These are phyloP conservation scores for Carterocephalus palaemon DNA, from an alignment of 2,888 invertebrate species.

Conservation along the genomic window DNA sequence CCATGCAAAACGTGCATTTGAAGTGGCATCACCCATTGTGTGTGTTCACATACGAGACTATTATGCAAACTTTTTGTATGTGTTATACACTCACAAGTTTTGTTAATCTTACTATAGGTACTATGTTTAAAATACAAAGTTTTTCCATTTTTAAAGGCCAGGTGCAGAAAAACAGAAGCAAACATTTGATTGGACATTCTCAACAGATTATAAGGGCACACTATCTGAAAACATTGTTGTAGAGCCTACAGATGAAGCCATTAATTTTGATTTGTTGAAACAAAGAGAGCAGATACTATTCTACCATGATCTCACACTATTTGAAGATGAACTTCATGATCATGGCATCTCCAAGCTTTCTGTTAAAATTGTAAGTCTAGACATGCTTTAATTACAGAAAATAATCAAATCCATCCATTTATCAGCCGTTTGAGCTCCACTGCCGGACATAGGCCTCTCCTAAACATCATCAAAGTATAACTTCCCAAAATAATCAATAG, in stretches of 20 bases:
- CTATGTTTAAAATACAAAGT: too few species aligned
- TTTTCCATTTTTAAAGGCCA: conserved; percentile 74
- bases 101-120: not conserved
- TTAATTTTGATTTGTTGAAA: conserved; percentile 93
- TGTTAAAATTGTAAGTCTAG: conserved; percentile 92
- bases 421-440: too few species aligned
- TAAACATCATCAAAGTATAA: too few species aligned
- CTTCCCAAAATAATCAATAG: too few species aligned
- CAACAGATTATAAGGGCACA: conserved; percentile 94
- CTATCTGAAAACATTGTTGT: conserved; percentile 79
- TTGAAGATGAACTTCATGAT: conserved; percentile 99
- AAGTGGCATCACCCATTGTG: too few species aligned
- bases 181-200: conserved; percentile 99
- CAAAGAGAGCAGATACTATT: conserved; percentile 94
- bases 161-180: conserved; percentile 88
- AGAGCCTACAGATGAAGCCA: conserved; percentile 83
- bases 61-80: too few species aligned
- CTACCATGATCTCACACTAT: conserved; percentile 94
- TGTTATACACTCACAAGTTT: too few species aligned
- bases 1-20: too few species aligned
- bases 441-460: too few species aligned
- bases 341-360: conserved; percentile 95
- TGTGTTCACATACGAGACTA: too few species aligned
- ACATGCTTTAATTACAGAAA: not conserved
- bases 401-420: not conserved